Percentiles rank a stretch among this genome's conserved stretches.
phyloP scores from a whole-genome alignment of 2,113 vertebrate genomes.

The Rhabdornis inornatus region DNA sequence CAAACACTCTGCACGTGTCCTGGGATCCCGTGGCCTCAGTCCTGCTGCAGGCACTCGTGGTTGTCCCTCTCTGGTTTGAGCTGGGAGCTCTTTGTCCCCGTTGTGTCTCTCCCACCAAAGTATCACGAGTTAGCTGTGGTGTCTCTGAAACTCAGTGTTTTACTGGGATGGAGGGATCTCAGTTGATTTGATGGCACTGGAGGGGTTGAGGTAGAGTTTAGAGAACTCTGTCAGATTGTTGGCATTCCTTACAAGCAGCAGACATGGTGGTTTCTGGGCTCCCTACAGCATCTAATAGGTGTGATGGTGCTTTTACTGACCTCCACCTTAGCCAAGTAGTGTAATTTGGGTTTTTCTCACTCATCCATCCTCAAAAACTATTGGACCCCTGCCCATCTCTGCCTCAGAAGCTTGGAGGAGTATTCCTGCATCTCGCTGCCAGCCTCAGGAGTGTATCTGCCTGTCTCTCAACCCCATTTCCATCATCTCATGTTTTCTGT shows the following conservation, averaged over 20 bases:
- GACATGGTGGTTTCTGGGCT: background rate
- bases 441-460: background rate
- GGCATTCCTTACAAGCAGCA: background rate
- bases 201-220: background rate
- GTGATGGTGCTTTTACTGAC: background rate
- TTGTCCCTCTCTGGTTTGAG: background rate
- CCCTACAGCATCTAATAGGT: background rate
- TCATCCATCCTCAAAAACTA: background rate
- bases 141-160: background rate
- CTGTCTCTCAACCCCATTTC: background rate
- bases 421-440: background rate
- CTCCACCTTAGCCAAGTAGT: background rate
- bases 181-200: background rate
- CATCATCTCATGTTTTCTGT: background rate
- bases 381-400: background rate
- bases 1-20: fast-evolving
- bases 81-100: background rate
- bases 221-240: background rate
- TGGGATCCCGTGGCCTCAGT: background rate
- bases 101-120: background rate
- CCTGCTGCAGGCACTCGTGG: background rate
- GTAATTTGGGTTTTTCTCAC: background rate
- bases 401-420: background rate
- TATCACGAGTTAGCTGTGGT: background rate
- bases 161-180: background rate